Base-by-base conservation (phyloP, 2,113 vertebrate genomes). In the Chlamydotis undulata region DNA sequence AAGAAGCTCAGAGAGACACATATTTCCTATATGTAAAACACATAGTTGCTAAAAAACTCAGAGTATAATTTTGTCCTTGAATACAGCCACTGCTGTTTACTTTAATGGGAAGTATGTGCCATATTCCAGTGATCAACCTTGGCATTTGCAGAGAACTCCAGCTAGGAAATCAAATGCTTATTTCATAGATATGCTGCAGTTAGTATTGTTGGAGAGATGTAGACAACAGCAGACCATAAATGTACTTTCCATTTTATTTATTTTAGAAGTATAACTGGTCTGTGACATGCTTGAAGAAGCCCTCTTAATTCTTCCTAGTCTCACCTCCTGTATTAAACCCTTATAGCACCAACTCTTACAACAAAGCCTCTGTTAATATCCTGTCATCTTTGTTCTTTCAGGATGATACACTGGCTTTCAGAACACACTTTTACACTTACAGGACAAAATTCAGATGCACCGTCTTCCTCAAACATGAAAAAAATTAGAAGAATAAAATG, bases 161-260 rank as follows among this genome's bases (percentile, higher is more conserved):
- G 65, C 74, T 68, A 96, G 57, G 83, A 94, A 91, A 93, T 87
- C 89, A 95, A 96, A 94, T 71, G 91, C 37, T 93, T 91, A 60
- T 86, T 93, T 91, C 53, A 53, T 25, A 84, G 69, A 28, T 10
- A 8, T 22, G 33, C 43, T 83, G 69, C 23, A 47, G 19, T 68
- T 87, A n/a, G 47, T 81, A 14, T 13, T 77, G 67, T 29, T 82
- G 61, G 21, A 90, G 64, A 70, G 47, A 89, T 64, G 53, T 41
- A 76, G 56, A 84, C 43, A 92, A 57, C 31, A 86, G 70, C 55
- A 96, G 53, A 92, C 13, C 41, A 45, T 10, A 53, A 3, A 43
- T 12, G 52, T 53, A 28, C 23, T 53, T 84, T 82, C 57, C 5
- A 29, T 64, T 87, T 64, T 76, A 4, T 14, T 84, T 60, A 33